Evolutionary conservation across 2,888 invertebrate genomes (phyloP), one percentile per base, ranked within the genome.

Genomic region (Epistrophella euchroma): DNA sequence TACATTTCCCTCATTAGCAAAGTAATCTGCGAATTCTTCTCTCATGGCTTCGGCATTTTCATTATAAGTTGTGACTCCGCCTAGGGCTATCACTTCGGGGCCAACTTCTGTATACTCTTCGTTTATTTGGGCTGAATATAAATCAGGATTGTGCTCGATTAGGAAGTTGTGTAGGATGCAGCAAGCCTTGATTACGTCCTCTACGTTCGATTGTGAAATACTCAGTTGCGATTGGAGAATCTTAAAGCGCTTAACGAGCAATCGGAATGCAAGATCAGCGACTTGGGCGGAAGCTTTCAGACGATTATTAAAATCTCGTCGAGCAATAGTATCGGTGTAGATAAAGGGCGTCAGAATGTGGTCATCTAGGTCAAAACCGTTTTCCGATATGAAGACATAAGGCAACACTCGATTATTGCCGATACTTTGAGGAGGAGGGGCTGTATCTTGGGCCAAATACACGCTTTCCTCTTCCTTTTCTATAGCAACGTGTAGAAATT

Each of bases 401-500:
- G 88, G 88, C 56, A 88, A 35, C 4, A 79, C 45, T 40, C 87
- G 74, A 7, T 79, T 75, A 9, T 58, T 86, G 35, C 88, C 88
- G 19, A 88, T 75, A 0, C 45, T 66, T 78, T 88, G 84, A 28
- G 86, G 60, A 13, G 85, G 85, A 9, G 85, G 85, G 1, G 73
- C 76, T 28, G 76, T 77, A n/a, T 85, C 81, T 32, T 76, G 81
- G 15, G 76, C 60, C 56, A 85, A 22, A 37, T 60, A 73, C 11
- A 77, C 40, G 9, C 70, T 55, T 15, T 73, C 86, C 4, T 86
- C 74, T 50, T 78, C 70, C 25, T 71, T 82, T 62, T 87, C 87
- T n/a, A 88, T 77, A n/a, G 87, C 88, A 2, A 87, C 58, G 32
- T 84, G 88, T 19, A 88, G 56, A 71, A 88, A 88, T 50, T 60